phyloP scores from a whole-genome alignment of 2,113 vertebrate species.

The Crotophaga sulcirostris region DNA sequence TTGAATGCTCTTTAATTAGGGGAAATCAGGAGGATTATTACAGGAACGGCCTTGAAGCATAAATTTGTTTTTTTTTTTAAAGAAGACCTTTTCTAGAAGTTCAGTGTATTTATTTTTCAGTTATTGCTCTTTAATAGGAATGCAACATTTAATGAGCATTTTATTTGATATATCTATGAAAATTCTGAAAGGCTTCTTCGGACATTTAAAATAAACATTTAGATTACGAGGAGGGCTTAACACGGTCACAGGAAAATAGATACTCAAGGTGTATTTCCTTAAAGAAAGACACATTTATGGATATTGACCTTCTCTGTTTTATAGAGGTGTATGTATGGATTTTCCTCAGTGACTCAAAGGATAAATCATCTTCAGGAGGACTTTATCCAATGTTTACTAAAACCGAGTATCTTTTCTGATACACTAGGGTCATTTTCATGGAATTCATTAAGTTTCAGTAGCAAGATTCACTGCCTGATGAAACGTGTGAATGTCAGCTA shows the following conservation, averaged over 20 bases:
- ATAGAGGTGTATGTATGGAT: background rate
- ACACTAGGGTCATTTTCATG: background rate
- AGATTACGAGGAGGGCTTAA: background rate
- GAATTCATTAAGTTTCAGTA: background rate
- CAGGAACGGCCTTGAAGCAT: background rate
- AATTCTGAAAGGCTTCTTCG: background rate
- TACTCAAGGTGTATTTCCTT: background rate
- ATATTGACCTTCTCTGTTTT: background rate
- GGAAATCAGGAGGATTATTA: background rate
- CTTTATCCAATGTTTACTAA: background rate
- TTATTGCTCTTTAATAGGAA: background rate
- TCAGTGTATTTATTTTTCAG: background rate
- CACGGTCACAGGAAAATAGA: background rate
- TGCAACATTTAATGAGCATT: background rate
- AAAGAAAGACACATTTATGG: background rate
- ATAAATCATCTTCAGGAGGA: background rate
- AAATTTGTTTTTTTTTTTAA: too few relatives aligned
- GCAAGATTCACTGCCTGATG: background rate
- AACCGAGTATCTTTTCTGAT: background rate
- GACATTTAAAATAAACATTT: background rate
- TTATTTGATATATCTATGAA: background rate
- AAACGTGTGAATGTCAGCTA: rapidly evolving
- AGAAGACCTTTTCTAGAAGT: background rate
- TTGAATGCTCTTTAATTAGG: background rate
- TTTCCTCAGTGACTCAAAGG: background rate